phyloP scores from a whole-genome alignment of 2,888 invertebrate genomes.

The Adelognathus sp. region DNA sequence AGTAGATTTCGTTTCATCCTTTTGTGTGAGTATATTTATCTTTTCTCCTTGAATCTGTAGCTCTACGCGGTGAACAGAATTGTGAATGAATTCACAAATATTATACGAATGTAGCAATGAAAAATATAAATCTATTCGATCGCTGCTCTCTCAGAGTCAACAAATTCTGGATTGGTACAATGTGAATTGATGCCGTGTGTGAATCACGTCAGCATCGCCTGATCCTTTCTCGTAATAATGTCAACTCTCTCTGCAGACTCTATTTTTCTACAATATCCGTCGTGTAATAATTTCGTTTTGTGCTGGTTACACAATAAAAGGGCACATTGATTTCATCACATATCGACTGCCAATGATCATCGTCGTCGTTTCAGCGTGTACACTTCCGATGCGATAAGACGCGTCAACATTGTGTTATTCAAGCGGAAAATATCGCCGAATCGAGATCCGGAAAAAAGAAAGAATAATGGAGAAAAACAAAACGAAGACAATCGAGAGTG shows the following conservation, averaged over 20 bases:
- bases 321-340: slow-evolving; percentile 80
- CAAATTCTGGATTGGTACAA: background rate
- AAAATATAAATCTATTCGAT: too few species aligned
- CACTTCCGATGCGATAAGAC: slow-evolving; percentile 7
- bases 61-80: background rate
- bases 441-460: background rate
- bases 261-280: slow-evolving; percentile 33
- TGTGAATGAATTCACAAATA: too few species aligned
- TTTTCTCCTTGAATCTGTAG: slow-evolving; percentile 1
- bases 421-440: background rate
- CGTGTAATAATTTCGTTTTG: slow-evolving; percentile 68
- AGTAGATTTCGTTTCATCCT: slow-evolving; percentile 7
- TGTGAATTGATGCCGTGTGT: slow-evolving; percentile 4
- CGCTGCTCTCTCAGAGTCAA: background rate
- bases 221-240: background rate
- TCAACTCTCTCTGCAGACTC: slow-evolving; percentile 10
- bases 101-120: too few species aligned
- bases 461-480: background rate
- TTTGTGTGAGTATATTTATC: background rate
- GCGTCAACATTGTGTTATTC: background rate
- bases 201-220: slow-evolving; percentile 10
- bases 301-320: slow-evolving; percentile 77
- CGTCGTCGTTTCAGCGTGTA: slow-evolving; percentile 64
- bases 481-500: background rate
- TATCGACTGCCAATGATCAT: slow-evolving; percentile 76